Percentiles rank a stretch among this genome's conserved stretches.
Evolutionary conservation across 2,797 vertebrate species (phyloP).

Genomic region (Ambastaia sidthimunki): DNA sequence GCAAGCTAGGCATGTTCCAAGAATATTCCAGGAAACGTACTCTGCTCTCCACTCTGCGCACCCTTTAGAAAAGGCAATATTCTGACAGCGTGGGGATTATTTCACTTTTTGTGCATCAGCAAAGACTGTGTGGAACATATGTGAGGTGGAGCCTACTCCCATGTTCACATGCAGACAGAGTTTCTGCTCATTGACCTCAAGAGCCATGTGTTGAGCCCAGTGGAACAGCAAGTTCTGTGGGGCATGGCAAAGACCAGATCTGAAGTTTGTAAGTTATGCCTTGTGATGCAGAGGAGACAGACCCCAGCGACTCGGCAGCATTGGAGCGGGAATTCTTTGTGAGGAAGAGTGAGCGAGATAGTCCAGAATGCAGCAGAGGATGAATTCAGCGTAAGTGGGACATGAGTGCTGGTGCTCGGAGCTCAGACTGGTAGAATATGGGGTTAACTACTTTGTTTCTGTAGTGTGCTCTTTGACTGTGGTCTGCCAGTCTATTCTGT

Average conservation of each 20-base stretch:
- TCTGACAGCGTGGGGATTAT: neutral
- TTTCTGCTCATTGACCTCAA: slow-evolving; percentile 58
- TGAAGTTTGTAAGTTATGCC: slow-evolving; percentile 49
- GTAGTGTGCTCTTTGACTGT: neutral
- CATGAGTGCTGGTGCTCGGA: slow-evolving; percentile 16
- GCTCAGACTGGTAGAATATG: neutral
- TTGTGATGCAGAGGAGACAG: slow-evolving; percentile 35
- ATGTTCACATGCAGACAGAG: neutral
- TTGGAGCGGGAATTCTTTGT: slow-evolving; percentile 65
- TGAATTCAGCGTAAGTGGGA: slow-evolving; percentile 78
- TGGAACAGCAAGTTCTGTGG: slow-evolving; percentile 56
- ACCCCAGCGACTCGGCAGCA: slow-evolving; percentile 45
- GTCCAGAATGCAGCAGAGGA: slow-evolving; percentile 80
- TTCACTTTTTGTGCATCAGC: slow-evolving; percentile 7
- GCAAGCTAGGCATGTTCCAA: neutral
- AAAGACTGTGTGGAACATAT: slow-evolving; percentile 10
- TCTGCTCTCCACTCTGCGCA: neutral
- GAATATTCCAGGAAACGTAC: neutral
- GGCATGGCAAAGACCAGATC: slow-evolving; percentile 67
- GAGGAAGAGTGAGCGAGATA: slow-evolving; percentile 57
- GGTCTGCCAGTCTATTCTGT: neutral
- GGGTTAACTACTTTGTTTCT: neutral
- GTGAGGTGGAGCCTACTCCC: neutral
- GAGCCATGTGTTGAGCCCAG: slow-evolving; percentile 57
- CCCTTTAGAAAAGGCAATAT: neutral